phyloP scores from a whole-genome alignment of 2,888 invertebrate species.

The Drosophila neoperkinsi region DNA sequence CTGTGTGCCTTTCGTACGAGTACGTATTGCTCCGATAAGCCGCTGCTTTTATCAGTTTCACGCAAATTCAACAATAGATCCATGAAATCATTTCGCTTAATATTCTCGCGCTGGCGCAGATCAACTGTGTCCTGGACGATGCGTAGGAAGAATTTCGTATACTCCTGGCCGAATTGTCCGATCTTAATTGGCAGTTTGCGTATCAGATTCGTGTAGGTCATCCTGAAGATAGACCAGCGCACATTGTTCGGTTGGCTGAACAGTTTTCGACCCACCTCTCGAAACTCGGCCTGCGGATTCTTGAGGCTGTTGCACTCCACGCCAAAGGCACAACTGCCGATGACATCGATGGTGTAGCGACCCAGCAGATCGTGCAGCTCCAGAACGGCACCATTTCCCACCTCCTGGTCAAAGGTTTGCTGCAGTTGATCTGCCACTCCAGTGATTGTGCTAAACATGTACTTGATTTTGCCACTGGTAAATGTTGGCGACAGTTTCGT shows the following conservation, averaged over 20 bases:
- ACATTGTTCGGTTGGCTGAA: conserved; percentile 13
- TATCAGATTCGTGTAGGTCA: conserved; percentile 33
- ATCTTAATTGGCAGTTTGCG: conserved; percentile 19
- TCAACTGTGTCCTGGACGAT: conserved; percentile 68
- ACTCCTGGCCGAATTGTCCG: not conserved
- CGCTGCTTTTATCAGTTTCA: conserved; percentile 42
- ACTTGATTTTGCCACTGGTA: conserved; percentile 86
- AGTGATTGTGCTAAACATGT: conserved; percentile 84
- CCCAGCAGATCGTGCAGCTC: conserved; percentile 85
- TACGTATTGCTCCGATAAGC: too few relatives aligned
- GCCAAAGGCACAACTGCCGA: conserved; percentile 85
- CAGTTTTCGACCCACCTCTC: conserved; percentile 58
- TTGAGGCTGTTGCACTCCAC: conserved; percentile 85
- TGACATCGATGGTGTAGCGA: conserved; percentile 86
- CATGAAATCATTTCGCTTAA: conserved; percentile 75
- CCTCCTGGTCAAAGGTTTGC: conserved; percentile 27
- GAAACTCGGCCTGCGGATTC: conserved; percentile 83
- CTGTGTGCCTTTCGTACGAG: too few relatives aligned
- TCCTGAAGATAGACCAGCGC: conserved; percentile 61
- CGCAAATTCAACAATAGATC: conserved; percentile 73
- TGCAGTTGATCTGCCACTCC: conserved; percentile 72
- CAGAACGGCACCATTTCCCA: conserved; percentile 42
- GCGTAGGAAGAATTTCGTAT: conserved; percentile 58
- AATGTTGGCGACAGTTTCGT: conserved; percentile 86
- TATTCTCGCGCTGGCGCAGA: conserved; percentile 60